These are phyloP conservation scores for Macrobrachium rosenbergii DNA, from an alignment of 1,140 invertebrate genomes.

Conservation along the genomic window DNA sequence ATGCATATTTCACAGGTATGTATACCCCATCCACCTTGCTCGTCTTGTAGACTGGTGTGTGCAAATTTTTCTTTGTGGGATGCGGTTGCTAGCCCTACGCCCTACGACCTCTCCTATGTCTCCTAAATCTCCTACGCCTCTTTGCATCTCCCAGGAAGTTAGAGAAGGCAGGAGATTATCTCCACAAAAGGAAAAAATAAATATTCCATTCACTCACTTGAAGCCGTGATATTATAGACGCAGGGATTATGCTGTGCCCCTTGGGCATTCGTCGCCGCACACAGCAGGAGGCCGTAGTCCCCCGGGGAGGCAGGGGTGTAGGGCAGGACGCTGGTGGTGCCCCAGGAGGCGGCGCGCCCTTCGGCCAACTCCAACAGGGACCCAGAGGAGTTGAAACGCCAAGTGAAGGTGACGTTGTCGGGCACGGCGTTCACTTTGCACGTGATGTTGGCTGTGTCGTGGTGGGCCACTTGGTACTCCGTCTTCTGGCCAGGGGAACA, in stretches of 20 bases:
- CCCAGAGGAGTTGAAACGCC: slow-evolving; percentile 90
- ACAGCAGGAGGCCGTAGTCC: slow-evolving; percentile 80
- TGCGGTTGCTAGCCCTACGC: too few species aligned
- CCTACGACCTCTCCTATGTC: too few species aligned
- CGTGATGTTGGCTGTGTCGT: slow-evolving; percentile 83
- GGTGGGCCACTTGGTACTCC: slow-evolving; percentile 86
- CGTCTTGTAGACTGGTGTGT: too few species aligned
- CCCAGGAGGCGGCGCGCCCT: slow-evolving; percentile 70
- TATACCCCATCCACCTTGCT: too few species aligned
- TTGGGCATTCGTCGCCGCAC: slow-evolving; percentile 77
- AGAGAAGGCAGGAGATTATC: not conserved
- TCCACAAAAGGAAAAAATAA: not conserved
- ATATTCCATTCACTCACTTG: slow-evolving; percentile 71
- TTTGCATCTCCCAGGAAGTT: too few species aligned
- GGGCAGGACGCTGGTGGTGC: slow-evolving; percentile 79
- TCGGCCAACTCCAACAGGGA: slow-evolving; percentile 79
- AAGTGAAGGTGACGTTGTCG: slow-evolving; percentile 84
- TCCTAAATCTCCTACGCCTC: too few species aligned
- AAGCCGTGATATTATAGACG: slow-evolving; percentile 80
- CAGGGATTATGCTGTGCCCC: slow-evolving; percentile 79
- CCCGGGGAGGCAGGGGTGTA: slow-evolving; percentile 84
- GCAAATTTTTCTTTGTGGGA: too few species aligned
- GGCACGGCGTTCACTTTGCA: slow-evolving; percentile 90
- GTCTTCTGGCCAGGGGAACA: slow-evolving; percentile 82
- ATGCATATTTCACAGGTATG: too few species aligned